phyloP scores from a whole-genome alignment of 1,140 invertebrate genomes.

The Lucilia sericata region DNA sequence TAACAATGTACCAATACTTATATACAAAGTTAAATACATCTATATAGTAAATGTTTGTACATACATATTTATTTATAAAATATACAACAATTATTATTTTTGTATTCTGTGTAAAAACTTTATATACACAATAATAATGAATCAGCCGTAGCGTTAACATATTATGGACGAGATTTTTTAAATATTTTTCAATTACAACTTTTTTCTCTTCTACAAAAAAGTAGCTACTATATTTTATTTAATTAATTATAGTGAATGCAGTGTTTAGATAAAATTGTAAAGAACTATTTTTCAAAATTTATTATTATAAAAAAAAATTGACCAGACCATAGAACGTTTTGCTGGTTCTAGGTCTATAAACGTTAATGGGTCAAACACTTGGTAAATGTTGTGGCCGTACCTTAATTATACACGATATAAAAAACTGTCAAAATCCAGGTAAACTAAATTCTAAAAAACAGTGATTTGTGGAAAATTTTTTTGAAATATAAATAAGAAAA shows the following conservation, averaged over 20 bases:
- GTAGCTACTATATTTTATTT: background rate
- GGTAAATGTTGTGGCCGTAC: slow-evolving; percentile 52
- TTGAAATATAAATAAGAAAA: too few relatives aligned
- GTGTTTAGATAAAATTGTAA: background rate
- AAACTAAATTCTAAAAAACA: slow-evolving; percentile 9
- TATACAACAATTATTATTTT: slow-evolving; percentile 23
- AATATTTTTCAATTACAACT: background rate
- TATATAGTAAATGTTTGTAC: background rate
- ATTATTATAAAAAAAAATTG: background rate
- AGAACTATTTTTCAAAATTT: background rate
- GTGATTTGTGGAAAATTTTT: background rate
- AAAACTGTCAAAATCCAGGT: slow-evolving; percentile 55
- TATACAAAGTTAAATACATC: background rate
- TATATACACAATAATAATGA: slow-evolving; percentile 2
- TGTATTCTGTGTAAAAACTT: slow-evolving; percentile 4
- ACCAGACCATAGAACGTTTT: background rate
- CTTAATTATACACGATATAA: slow-evolving; percentile 52
- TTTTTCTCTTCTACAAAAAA: background rate
- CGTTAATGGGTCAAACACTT: slow-evolving; percentile 52
- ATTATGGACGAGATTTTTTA: slow-evolving; percentile 18
- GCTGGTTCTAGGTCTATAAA: background rate
- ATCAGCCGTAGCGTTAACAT: slow-evolving; percentile 13
- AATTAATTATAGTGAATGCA: background rate
- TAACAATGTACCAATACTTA: background rate
- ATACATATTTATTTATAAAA: background rate